Conservation (phyloP, 2,113 vertebrate species). For the Saimiri boliviensis region DNA sequence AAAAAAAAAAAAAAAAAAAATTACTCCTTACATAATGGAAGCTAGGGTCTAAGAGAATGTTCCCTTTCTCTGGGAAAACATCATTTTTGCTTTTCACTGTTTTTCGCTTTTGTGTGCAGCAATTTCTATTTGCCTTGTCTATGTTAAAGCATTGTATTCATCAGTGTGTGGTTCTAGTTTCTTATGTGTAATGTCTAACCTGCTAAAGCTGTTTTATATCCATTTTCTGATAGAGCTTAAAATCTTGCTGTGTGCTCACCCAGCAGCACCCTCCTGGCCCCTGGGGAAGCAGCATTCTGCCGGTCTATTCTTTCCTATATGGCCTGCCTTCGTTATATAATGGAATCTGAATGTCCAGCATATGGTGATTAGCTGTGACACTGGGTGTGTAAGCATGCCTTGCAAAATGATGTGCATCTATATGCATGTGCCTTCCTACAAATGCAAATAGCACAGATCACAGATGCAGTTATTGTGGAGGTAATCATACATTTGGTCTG, state of each 20-base stretch:
- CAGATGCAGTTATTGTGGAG: neutral
- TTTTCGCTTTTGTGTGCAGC: neutral
- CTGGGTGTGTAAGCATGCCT: neutral
- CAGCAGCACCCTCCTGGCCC: neutral
- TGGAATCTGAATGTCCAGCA: neutral
- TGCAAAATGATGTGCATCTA: neutral
- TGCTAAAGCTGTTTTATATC: neutral
- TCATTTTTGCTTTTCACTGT: neutral
- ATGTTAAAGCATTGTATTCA: neutral
- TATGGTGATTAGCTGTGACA: conserved; percentile 22
- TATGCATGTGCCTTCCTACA: neutral
- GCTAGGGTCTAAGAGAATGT: neutral
- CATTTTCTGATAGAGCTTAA: neutral
- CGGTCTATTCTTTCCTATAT: neutral
- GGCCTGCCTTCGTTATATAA: neutral
- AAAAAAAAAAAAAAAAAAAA: neutral
- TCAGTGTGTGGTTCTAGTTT: neutral
- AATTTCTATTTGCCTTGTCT: conserved; percentile 4
- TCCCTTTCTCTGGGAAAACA: conserved; percentile 37
- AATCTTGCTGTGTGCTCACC: neutral
- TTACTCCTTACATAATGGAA: neutral
- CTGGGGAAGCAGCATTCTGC: neutral
- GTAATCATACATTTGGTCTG: conserved; percentile 56
- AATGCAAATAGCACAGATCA: neutral
- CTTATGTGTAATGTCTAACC: neutral